Evolutionary conservation across 2,797 vertebrate species (phyloP).

Genomic region (Furcifer pardalis): DNA sequence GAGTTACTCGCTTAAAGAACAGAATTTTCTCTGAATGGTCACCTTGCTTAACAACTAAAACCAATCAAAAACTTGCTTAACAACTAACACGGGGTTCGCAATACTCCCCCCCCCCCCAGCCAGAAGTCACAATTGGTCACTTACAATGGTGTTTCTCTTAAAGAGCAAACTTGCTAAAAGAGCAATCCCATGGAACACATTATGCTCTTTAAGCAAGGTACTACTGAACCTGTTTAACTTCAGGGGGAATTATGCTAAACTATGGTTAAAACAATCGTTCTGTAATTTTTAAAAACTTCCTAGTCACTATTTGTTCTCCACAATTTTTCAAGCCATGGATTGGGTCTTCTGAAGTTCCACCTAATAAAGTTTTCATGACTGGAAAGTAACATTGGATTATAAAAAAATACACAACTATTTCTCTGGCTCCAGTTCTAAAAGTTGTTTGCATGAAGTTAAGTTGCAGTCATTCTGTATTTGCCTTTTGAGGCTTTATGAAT

Average conservation of each 20-base stretch:
- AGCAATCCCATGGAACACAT: too few relatives aligned
- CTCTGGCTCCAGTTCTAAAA: slow-evolving; percentile 2
- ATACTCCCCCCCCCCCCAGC: too few relatives aligned
- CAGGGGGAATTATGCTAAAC: neutral
- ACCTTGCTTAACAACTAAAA: too few relatives aligned
- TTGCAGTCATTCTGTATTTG: neutral
- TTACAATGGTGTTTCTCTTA: too few relatives aligned
- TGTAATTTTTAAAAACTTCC: neutral
- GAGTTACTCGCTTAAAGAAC: too few relatives aligned
- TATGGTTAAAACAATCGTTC: neutral
- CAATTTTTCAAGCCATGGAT: neutral
- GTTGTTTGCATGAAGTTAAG: slow-evolving; percentile 27
- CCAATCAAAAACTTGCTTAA: too few relatives aligned
- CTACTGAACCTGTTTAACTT: neutral
- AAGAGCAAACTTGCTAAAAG: too few relatives aligned
- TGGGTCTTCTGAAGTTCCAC: neutral
- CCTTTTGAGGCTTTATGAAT: slow-evolving; percentile 16
- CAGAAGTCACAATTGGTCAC: too few relatives aligned
- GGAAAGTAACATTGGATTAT: neutral
- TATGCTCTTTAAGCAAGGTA: too few relatives aligned
- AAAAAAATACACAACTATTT: neutral
- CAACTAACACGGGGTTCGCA: too few relatives aligned
- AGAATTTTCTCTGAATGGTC: too few relatives aligned
- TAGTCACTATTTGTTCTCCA: neutral
- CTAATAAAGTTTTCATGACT: neutral